Evolutionary conservation across 64 coral and sea anemone genomes (phyloP), one percentile per base, ranked within the genome.

Genomic region (Montipora foliosa): DNA sequence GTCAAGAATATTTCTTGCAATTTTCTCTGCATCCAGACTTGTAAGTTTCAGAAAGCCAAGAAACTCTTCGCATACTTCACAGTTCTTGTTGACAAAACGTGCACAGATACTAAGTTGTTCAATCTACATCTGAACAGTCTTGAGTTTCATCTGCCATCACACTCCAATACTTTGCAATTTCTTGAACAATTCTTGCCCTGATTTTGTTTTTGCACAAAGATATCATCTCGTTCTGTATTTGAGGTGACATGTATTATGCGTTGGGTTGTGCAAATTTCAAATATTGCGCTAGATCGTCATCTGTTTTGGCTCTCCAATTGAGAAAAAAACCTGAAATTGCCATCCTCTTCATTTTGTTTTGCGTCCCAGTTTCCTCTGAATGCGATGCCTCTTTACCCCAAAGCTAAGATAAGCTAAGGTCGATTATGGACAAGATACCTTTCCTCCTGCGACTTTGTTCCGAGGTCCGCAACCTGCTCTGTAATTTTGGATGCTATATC

Each of bases 81-180:
- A 66, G 19, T 66, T 17, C 15, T 66, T 66, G 61, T 66, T 66
- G 0, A 66, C 61, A 66, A 66, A 66, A 66, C 61, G 61, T 17
- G 11, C 61, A 17, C 6, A 66, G 61, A 66, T 66, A 84, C 51
- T 84, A 88, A 45, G 45, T 88, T 76, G 67, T 47, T 88, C 24
- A 25, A 25, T 25, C 67, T 73, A 49, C 73, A 73, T 66, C 66
- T 70, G 86, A 88, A 70, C 86, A 88, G 73, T 92, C 66, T 80
- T 92, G 80, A 66, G 80, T 92, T 80, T 92, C 90, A 91, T 92
- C 80, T 67, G 80, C 79, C 80, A 84, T 84, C 70, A 84, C 82
- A 66, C 90, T 84, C 67, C 90, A 92, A 78, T 92, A 92, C 67
- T 92, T 92, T 74, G 80, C 80, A 57, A 92, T 84, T 67, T 19